Evolutionary conservation across 1,140 invertebrate genomes (phyloP).

Genomic region (Drosophila tropicalis): DNA sequence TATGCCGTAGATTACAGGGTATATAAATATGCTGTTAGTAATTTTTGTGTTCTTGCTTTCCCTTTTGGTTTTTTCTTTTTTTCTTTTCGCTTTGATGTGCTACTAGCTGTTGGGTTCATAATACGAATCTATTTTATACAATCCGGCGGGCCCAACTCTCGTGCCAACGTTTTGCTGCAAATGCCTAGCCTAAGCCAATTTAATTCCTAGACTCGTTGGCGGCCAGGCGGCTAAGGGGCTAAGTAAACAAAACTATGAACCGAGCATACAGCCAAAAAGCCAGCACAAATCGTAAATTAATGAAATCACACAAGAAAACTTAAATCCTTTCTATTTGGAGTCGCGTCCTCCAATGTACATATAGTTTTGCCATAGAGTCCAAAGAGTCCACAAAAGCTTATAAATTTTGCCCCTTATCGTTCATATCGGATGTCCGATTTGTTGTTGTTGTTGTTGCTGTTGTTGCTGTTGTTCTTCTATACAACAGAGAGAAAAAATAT

Average conservation of each 20-base stretch:
- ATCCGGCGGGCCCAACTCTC: neutral
- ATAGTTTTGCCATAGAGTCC: too few species aligned
- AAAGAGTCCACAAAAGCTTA: conserved; percentile 39
- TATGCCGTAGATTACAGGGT: neutral
- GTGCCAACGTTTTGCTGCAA: neutral
- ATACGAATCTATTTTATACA: conserved; percentile 4
- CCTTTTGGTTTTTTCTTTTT: neutral
- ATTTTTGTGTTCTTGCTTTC: too few species aligned
- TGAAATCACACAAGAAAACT: conserved; percentile 65
- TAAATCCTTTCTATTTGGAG: conserved; percentile 66
- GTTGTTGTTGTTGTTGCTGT: conserved; percentile 37
- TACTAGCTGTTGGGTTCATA: neutral
- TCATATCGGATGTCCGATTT: conserved; percentile 50
- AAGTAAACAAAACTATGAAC: neutral
- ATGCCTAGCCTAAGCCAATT: conserved; percentile 66
- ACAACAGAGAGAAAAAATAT: conserved; percentile 49
- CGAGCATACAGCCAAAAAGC: conserved; percentile 21
- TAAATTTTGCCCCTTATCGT: conserved; percentile 73
- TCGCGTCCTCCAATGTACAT: conserved; percentile 46
- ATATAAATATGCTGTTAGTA: neutral
- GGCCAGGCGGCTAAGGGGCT: conserved; percentile 8
- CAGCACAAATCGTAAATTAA: conserved; percentile 72
- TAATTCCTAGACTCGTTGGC: conserved; percentile 67
- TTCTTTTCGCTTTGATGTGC: conserved; percentile 1
- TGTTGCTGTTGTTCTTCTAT: neutral